Conservation (phyloP, 2,888 invertebrate genomes). For the Idaea dimidiata region DNA sequence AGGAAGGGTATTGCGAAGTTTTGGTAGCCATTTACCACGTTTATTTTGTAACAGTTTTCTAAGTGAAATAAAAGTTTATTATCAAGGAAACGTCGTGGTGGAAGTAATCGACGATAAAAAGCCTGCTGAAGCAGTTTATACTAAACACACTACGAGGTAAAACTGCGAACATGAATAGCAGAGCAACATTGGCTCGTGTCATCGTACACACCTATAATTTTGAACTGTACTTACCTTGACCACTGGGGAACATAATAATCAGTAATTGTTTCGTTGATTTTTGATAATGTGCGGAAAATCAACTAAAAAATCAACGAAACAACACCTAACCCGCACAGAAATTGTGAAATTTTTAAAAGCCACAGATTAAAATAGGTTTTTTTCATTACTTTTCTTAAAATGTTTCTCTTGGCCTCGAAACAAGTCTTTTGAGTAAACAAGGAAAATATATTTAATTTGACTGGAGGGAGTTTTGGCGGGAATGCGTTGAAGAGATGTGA, state of each 20-base stretch:
- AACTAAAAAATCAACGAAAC: constrained; percentile 36
- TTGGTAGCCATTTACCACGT: not conserved
- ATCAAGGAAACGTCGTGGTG: not conserved
- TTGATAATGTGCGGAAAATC: constrained; percentile 28
- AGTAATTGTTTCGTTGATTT: constrained; percentile 36
- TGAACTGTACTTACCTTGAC: constrained; percentile 26
- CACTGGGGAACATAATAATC: constrained; percentile 32
- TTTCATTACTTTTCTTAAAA: not conserved
- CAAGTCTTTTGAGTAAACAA: too few relatives aligned
- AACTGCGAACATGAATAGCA: not conserved
- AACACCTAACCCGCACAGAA: constrained; percentile 29
- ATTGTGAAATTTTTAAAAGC: not conserved
- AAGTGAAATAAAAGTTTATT: not conserved
- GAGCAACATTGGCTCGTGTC: constrained; percentile 9
- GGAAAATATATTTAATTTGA: too few relatives aligned
- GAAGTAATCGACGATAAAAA: not conserved
- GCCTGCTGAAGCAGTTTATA: not conserved
- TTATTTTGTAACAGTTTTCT: not conserved
- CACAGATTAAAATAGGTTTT: not conserved
- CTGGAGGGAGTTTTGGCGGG: too few relatives aligned
- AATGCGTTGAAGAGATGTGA: too few relatives aligned
- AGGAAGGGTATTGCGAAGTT: not conserved
- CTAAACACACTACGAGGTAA: not conserved
- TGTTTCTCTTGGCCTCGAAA: too few relatives aligned
- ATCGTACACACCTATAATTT: constrained; percentile 13